These are phyloP conservation scores for Drosophila sp. DNA, from an alignment of 1,140 invertebrate genomes.

Conservation along the genomic window DNA sequence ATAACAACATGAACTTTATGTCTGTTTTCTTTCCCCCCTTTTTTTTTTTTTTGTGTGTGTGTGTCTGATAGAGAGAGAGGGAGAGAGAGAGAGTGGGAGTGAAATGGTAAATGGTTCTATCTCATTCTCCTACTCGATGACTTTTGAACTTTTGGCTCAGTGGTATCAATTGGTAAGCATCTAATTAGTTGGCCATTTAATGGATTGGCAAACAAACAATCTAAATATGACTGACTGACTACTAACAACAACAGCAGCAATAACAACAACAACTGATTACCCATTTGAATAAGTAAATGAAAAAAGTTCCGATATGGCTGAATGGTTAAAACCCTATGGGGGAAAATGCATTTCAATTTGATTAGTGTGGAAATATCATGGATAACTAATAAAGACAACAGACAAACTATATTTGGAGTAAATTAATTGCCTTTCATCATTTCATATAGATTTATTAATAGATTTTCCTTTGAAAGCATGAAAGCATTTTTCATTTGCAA, in stretches of 20 bases:
- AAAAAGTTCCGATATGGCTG: conserved; percentile 17
- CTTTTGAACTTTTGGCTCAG: conserved; percentile 50
- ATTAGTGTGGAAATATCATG: conserved; percentile 1
- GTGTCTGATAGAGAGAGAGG: not conserved
- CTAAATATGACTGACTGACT: conserved; percentile 37
- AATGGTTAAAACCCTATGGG: not conserved
- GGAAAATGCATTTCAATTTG: conserved; percentile 15
- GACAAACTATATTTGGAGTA: no score
- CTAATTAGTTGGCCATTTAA: conserved; percentile 67
- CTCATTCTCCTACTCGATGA: conserved; percentile 28
- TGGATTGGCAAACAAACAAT: conserved; percentile 66
- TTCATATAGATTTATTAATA: no score
- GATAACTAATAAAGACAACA: no score
- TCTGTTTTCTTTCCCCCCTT: conserved; percentile 33
- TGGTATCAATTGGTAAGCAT: conserved; percentile 33
- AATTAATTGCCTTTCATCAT: no score
- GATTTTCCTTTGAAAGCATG: no score
- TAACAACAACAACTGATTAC: conserved; percentile 8
- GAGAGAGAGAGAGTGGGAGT: no score
- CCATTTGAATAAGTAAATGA: conserved; percentile 45
- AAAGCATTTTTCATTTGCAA: no score
- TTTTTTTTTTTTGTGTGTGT: not conserved
- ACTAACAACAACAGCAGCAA: conserved; percentile 11
- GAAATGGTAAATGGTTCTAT: conserved; percentile 22
- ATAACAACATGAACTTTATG: conserved; percentile 38